A percentile compares a stretch with the other conserved stretches of the same genome.
These are phyloP conservation scores for Epistrophe grossulariae DNA, from an alignment of 2,888 invertebrate species.

Conservation along the genomic window DNA sequence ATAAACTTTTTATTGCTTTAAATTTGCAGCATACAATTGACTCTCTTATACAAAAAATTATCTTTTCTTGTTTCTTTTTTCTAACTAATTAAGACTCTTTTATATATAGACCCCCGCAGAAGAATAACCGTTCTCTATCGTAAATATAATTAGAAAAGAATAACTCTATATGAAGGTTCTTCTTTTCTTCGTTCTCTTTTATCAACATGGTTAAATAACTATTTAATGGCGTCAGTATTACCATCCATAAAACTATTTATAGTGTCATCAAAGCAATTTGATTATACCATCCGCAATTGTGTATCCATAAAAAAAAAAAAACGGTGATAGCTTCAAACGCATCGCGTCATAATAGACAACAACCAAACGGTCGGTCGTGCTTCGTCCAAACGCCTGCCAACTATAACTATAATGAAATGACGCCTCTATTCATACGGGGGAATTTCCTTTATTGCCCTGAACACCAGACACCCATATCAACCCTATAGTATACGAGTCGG, in stretches of 20 bases:
- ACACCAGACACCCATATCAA: constrained; percentile 53
- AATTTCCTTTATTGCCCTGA: constrained; percentile 62
- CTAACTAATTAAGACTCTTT: not conserved
- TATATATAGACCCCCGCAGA: not conserved
- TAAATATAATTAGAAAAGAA: constrained; percentile 19
- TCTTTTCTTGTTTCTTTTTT: not conserved
- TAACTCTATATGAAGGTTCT: not conserved
- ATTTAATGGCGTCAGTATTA: constrained; percentile 66
- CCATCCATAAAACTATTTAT: constrained; percentile 68
- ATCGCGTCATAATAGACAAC: constrained; percentile 58
- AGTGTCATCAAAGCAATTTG: constrained; percentile 72
- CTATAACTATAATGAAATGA: constrained; percentile 25
- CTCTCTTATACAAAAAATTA: not conserved
- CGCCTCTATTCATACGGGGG: constrained; percentile 34
- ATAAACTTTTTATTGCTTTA: too few species aligned
- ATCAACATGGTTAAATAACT: constrained; percentile 46
- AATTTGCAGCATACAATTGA: not conserved
- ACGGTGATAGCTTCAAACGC: constrained; percentile 42
- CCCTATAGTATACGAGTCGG: not conserved
- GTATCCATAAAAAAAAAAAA: constrained; percentile 55
- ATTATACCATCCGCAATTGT: constrained; percentile 57
- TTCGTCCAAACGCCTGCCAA: constrained; percentile 51
- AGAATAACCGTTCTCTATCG: constrained; percentile 29
- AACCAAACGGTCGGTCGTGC: constrained; percentile 31
- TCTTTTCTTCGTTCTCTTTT: constrained; percentile 9